Conservation (phyloP, 2,113 vertebrate genomes). For the Bos indicus region DNA sequence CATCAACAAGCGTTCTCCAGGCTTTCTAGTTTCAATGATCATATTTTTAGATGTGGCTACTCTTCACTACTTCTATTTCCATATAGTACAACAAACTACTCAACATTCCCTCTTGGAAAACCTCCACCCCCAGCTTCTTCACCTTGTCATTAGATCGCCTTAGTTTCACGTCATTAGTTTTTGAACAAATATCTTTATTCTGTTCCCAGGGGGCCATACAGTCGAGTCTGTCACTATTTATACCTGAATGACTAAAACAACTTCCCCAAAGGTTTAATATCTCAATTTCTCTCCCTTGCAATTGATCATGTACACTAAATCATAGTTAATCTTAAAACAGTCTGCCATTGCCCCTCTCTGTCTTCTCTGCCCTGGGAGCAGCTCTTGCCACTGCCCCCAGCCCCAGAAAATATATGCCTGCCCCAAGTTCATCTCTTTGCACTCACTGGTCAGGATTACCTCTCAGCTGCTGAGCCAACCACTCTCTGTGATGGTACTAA, state of each 20-base stretch:
- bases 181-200: background rate
- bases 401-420: background rate
- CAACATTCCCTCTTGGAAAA: background rate
- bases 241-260: background rate
- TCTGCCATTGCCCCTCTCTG: background rate
- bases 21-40: background rate
- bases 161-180: background rate
- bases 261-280: background rate
- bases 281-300: background rate
- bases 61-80: background rate
- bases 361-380: background rate
- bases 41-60: background rate
- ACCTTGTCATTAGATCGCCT: background rate
- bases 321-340: background rate
- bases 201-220: background rate
- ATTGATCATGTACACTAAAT: background rate
- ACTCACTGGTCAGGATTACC: slow-evolving; percentile 53
- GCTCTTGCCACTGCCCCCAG: background rate
- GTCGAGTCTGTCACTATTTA: background rate
- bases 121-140: background rate
- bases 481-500: slow-evolving; percentile 18
- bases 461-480: slow-evolving; percentile 39
- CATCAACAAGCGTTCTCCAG: background rate
- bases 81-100: background rate
- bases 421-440: background rate